Base-by-base conservation (phyloP, 2,113 vertebrate species). In the Mus pahari region DNA sequence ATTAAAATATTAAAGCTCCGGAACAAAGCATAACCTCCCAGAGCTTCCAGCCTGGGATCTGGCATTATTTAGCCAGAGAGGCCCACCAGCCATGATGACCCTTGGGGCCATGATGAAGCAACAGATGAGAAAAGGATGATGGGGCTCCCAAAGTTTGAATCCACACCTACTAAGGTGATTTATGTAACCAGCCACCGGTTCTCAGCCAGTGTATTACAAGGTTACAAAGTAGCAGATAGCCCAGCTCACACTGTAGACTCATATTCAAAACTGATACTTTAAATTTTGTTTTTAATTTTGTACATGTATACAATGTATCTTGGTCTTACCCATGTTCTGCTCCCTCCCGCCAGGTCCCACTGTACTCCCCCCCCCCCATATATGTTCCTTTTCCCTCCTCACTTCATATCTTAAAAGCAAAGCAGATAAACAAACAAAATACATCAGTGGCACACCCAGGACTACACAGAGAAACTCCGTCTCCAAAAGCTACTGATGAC, bases 1-100 rank as follows among this genome's bases (percentile, higher is more conserved):
- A 98, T 98, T 97, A 97, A 97, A 98, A 98, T 97, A 98, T 91
- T 96, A 98, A 98, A 98, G 97, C 91, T 88, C 4, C 58, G 90
- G 98, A 98, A 98, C 91, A 98, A 98, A 98, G 96, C 94, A n/a
- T 42, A n/a, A 95, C 42, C 78, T 88, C 92, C 2, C 0, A 96
- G 94, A 97, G 95, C 96, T 94, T 97, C 94, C 97, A 95, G 81
- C 66, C 19, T 50, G 22, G 9, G 60, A 94, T 94, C 81, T 39
- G 24, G 68, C 8, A 42, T 58, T 95, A 64, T 84, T 96, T 94
- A 86, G 96, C 84, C 9, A 79, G 96, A 94, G 96, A 70, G 96
- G 84, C 66, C 96, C 97, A 97, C 90, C 92, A 97, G 96, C 91
- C 93, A 92, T 0, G 75, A 91, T 71, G 6, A 96, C 58, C 62